These are phyloP conservation scores for Hoplostethus mediterraneus DNA, from an alignment of 2,797 vertebrate genomes.

Conservation along the genomic window DNA sequence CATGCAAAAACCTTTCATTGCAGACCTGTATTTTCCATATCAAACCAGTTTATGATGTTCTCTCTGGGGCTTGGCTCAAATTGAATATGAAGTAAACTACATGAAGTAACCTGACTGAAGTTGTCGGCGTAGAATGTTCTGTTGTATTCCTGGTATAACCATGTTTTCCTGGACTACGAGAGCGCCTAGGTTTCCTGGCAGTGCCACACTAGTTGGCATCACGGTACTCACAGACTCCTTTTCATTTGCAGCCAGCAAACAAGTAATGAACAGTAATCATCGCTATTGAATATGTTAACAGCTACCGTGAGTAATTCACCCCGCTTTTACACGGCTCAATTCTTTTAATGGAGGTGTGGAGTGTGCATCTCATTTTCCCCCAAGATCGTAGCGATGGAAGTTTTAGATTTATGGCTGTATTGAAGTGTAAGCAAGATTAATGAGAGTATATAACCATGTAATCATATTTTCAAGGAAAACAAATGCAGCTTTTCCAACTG, in stretches of 20 bases:
- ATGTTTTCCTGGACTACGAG: slow-evolving; percentile 34
- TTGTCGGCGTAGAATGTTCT: background rate
- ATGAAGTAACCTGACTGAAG: background rate
- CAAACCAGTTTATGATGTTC: slow-evolving; percentile 19
- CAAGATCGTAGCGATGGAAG: slow-evolving; percentile 11
- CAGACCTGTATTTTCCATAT: slow-evolving; percentile 17
- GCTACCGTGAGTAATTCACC: slow-evolving; percentile 20
- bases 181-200: slow-evolving; percentile 50
- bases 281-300: slow-evolving; percentile 31
- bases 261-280: slow-evolving; percentile 41
- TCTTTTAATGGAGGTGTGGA: slow-evolving; percentile 30
- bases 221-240: background rate
- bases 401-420: slow-evolving; percentile 7
- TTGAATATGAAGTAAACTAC: slow-evolving; percentile 4
- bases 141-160: slow-evolving; percentile 1
- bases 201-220: slow-evolving; percentile 31
- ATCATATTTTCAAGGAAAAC: too few relatives aligned
- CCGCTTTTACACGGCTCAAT: slow-evolving; percentile 11
- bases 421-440: slow-evolving; percentile 9
- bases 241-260: slow-evolving; percentile 38
- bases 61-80: background rate
- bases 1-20: slow-evolving; percentile 8
- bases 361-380: slow-evolving; percentile 14
- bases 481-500: slow-evolving; percentile 1
- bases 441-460: slow-evolving; percentile 15